These are phyloP conservation scores for Sphaeridia pumilis DNA, from an alignment of 2,888 invertebrate genomes.

Conservation along the genomic window DNA sequence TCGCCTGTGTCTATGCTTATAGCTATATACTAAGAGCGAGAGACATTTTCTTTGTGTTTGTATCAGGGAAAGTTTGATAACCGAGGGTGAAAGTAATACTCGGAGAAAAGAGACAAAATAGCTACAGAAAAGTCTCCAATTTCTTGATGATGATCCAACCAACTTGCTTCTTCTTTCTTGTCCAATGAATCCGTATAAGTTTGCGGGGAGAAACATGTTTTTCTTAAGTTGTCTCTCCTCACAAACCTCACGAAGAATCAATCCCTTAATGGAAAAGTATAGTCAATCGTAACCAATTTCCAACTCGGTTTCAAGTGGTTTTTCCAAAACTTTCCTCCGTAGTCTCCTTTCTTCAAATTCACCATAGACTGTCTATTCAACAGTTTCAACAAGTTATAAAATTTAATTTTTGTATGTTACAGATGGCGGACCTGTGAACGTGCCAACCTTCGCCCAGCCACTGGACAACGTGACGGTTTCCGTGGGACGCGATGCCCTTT, in stretches of 20 bases:
- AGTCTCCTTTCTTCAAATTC: slow-evolving; percentile 1
- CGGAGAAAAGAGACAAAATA: no score
- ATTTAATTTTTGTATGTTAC: slow-evolving; percentile 4
- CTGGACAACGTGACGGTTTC: slow-evolving; percentile 73
- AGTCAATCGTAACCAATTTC: slow-evolving; percentile 29
- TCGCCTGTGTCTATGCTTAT: no score
- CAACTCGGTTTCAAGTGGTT: not conserved
- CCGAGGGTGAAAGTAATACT: no score
- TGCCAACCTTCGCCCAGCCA: slow-evolving; percentile 73
- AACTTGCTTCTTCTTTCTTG: no score
- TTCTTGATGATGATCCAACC: no score
- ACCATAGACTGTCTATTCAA: not conserved
- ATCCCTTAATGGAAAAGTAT: slow-evolving; percentile 37
- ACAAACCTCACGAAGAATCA: slow-evolving; percentile 36
- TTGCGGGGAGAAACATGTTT: no score
- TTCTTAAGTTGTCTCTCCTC: slow-evolving; percentile 21
- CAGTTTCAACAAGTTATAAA: not conserved
- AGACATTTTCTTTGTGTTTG: no score
- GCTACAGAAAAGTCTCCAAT: no score
- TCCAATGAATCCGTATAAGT: no score
- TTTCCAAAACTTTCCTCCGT: not conserved
- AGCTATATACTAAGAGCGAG: no score
- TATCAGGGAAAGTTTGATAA: no score
- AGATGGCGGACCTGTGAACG: slow-evolving; percentile 37
- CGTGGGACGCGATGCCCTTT: slow-evolving; percentile 72